Percentiles rank a stretch among this genome's conserved stretches.
These are phyloP conservation scores for Galaxea fascicularis DNA, from an alignment of 92 coral and sea anemone species.

Conservation along the genomic window DNA sequence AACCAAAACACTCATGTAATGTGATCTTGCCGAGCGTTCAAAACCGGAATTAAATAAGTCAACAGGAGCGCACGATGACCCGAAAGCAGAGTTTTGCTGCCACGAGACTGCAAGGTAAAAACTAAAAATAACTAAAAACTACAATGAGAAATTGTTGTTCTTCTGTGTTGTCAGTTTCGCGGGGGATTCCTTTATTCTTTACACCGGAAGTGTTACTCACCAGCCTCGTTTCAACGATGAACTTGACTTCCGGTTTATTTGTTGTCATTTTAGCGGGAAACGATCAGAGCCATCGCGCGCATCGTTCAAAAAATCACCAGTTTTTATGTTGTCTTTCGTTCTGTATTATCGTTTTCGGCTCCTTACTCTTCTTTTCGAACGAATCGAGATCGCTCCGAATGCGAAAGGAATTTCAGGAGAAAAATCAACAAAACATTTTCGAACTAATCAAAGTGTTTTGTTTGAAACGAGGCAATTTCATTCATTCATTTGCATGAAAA, in stretches of 20 bases:
- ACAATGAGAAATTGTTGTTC: not conserved
- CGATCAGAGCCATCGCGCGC: conserved; percentile 30
- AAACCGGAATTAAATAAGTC: not conserved
- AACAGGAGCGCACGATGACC: not conserved
- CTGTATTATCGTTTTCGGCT: not conserved
- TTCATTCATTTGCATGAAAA: conserved; percentile 94
- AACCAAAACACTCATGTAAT: not conserved
- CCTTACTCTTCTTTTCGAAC: not conserved
- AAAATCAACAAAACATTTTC: conserved; percentile 57
- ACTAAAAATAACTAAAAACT: not conserved
- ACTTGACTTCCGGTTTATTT: conserved; percentile 41
- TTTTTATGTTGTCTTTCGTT: not conserved
- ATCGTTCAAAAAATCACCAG: not conserved
- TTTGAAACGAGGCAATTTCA: conserved; percentile 94
- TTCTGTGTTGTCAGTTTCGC: not conserved
- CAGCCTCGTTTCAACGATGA: conserved; percentile 23
- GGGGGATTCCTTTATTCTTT: conserved; percentile 51
- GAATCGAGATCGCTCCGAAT: not conserved
- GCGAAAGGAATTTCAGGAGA: conserved; percentile 15
- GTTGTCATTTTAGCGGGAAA: conserved; percentile 60
- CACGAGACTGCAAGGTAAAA: not conserved
- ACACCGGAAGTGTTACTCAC: conserved; percentile 16
- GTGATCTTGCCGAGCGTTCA: no score
- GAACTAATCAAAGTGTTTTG: conserved; percentile 75
- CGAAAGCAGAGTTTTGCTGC: not conserved